A percentile compares a stretch with the other conserved stretches of the same genome.
Evolutionary conservation across 2,113 vertebrate species (phyloP).

Genomic region (Dromiciops gliroides): DNA sequence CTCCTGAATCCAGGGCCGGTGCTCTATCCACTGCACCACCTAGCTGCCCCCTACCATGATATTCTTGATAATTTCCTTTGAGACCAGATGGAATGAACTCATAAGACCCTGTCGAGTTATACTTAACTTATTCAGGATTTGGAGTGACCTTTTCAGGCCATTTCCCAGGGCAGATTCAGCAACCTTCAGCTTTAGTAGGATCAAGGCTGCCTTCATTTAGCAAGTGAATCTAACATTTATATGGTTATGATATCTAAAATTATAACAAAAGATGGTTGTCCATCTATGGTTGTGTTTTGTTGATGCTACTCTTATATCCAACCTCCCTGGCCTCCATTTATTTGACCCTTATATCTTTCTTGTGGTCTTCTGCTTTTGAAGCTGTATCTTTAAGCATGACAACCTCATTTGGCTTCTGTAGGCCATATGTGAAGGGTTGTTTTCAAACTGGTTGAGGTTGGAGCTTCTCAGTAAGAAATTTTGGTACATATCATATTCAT

Average conservation of each 20-base stretch:
- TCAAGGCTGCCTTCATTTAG: neutral
- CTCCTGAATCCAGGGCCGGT: too few species aligned
- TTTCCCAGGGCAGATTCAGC: neutral
- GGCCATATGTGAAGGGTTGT: neutral
- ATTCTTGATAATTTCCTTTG: neutral
- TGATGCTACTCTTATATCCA: too few species aligned
- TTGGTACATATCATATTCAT: neutral
- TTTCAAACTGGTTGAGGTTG: neutral
- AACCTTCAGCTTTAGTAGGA: neutral
- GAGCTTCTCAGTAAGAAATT: neutral
- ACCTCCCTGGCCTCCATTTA: too few species aligned
- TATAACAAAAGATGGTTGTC: neutral
- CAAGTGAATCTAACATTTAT: neutral
- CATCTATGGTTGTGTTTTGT: too few species aligned
- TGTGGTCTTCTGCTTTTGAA: neutral
- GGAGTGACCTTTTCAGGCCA: neutral
- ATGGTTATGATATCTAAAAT: neutral
- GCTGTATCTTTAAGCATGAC: neutral
- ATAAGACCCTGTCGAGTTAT: neutral
- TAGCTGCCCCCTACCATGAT: neutral
- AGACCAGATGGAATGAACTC: neutral
- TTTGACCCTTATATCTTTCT: neutral
- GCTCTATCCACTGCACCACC: too few species aligned
- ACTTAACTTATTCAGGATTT: neutral
- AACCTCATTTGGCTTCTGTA: neutral